These are phyloP conservation scores for Azemiops feae DNA, from an alignment of 2,113 vertebrate genomes.

Conservation along the genomic window DNA sequence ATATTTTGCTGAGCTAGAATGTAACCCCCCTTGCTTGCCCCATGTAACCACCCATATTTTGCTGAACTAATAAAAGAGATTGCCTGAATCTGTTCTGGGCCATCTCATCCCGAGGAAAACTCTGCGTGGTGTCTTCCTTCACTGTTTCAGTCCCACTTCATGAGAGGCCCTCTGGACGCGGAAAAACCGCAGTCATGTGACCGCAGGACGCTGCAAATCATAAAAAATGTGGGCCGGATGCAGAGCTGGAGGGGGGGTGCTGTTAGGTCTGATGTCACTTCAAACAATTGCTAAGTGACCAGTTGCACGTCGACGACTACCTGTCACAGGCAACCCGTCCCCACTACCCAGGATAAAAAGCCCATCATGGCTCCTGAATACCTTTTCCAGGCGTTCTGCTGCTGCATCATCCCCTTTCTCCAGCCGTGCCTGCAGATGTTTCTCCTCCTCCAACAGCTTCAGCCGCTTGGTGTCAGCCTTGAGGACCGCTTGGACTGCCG, in stretches of 20 bases:
- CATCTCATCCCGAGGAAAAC: too few relatives aligned
- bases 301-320: background rate
- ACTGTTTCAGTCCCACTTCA: too few relatives aligned
- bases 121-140: too few relatives aligned
- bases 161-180: too few relatives aligned
- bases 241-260: rapidly evolving
- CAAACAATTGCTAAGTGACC: background rate
- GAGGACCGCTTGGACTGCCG: conserved; percentile 86
- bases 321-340: background rate
- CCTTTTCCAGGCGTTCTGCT: conserved; percentile 83
- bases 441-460: conserved; percentile 87
- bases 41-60: too few relatives aligned
- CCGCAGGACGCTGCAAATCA: background rate
- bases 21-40: too few relatives aligned
- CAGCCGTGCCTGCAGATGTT: conserved; percentile 75
- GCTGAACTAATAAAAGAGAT: too few relatives aligned
- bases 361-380: conserved; percentile 20
- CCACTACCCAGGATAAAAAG: background rate
- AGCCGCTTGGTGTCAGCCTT: conserved; percentile 85
- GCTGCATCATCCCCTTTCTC: conserved; percentile 85
- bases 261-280: background rate
- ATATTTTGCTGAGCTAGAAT: too few relatives aligned
- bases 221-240: background rate
- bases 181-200: too few relatives aligned
- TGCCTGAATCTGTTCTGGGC: too few relatives aligned